Percentiles rank a stretch among this genome's conserved stretches.
These are phyloP conservation scores for Brachyopa scutellaris DNA, from an alignment of 2,888 invertebrate genomes.

Conservation along the genomic window DNA sequence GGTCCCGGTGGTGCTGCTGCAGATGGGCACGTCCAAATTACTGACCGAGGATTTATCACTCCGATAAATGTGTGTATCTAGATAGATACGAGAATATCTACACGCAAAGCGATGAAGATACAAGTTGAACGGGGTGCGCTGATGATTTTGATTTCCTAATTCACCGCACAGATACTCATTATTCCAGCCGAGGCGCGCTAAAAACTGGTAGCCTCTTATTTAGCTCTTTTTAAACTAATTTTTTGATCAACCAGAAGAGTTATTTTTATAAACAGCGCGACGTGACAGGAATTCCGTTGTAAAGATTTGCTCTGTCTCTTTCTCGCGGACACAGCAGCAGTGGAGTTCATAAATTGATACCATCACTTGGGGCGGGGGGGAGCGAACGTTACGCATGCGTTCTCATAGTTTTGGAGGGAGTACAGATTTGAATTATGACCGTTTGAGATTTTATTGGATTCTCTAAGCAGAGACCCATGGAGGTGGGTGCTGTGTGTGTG, in stretches of 20 bases:
- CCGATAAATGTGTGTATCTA: constrained; percentile 62
- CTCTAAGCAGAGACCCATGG: not conserved
- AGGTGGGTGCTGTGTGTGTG: constrained; percentile 48
- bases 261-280: constrained; percentile 82
- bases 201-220: constrained; percentile 72
- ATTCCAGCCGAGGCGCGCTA: constrained; percentile 64
- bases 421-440: constrained; percentile 60
- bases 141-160: constrained; percentile 56
- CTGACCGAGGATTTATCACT: constrained; percentile 68
- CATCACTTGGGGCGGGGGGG: constrained; percentile 8
- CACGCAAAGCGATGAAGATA: constrained; percentile 16
- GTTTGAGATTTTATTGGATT: constrained; percentile 59
- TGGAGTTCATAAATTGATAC: constrained; percentile 39
- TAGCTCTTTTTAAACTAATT: constrained; percentile 71
- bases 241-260: constrained; percentile 77
- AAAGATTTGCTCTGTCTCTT: constrained; percentile 2
- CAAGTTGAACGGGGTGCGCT: constrained; percentile 16
- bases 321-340: not conserved
- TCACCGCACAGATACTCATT: constrained; percentile 49
- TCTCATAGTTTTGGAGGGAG: constrained; percentile 15
- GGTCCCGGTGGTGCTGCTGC: constrained; percentile 3
- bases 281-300: constrained; percentile 80
- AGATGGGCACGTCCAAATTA: constrained; percentile 67
- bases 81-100: constrained; percentile 29
- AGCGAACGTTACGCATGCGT: constrained; percentile 46